phyloP scores from a whole-genome alignment of 2,797 vertebrate genomes.

The Myotis vivesi region DNA sequence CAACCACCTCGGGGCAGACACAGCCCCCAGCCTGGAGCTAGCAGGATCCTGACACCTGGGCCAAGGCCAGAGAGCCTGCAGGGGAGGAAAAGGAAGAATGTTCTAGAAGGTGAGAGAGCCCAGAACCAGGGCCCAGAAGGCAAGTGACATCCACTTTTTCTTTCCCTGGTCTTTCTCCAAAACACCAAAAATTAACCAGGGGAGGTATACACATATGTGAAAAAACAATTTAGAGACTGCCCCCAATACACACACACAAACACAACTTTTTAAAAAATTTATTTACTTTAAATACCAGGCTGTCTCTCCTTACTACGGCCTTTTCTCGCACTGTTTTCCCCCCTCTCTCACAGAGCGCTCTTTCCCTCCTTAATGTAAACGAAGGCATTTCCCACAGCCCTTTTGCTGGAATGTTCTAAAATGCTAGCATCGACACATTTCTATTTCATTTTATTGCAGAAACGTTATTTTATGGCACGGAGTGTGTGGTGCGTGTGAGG shows the following conservation, averaged over 20 bases:
- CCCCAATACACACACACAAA: too few species aligned
- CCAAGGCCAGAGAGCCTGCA: neutral
- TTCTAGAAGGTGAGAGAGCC: neutral
- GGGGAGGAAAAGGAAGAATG: neutral
- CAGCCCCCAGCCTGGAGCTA: neutral
- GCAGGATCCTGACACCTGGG: neutral
- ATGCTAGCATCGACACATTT: neutral
- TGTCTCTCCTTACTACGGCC: neutral
- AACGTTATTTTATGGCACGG: neutral
- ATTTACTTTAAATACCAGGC: neutral
- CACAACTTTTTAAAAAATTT: neutral
- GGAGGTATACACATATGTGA: fast-evolving
- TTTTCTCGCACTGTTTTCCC: neutral
- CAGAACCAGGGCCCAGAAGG: neutral
- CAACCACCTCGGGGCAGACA: fast-evolving
- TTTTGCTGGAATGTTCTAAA: constrained; percentile 36
- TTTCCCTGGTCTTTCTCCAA: neutral
- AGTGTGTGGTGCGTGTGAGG: neutral
- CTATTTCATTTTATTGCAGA: neutral
- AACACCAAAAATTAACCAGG: neutral
- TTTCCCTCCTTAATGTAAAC: neutral
- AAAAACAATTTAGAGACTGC: neutral
- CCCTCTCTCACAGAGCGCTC: neutral
- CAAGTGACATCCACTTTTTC: neutral
- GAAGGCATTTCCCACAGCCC: neutral